Percentiles rank a stretch among this genome's conserved stretches.
phyloP scores from a whole-genome alignment of 1,140 invertebrate genomes.

The Babylonia areolata region DNA sequence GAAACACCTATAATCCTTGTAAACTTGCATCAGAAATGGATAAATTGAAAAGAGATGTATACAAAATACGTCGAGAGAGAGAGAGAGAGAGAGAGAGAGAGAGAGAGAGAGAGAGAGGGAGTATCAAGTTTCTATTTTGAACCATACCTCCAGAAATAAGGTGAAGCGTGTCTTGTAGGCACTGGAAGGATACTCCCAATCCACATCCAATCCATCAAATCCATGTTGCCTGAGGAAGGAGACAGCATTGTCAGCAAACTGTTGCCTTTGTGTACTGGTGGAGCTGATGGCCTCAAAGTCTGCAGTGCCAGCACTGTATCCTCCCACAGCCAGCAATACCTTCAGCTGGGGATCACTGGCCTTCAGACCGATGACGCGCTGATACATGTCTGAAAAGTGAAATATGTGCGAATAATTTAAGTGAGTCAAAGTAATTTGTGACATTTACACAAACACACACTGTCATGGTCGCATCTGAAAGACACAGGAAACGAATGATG shows the following conservation, averaged over 20 bases:
- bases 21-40: no score
- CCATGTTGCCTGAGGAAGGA: constrained; percentile 93
- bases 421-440: no score
- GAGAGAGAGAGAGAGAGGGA: background rate
- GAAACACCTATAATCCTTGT: no score
- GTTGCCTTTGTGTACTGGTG: constrained; percentile 40
- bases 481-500: no score
- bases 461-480: no score
- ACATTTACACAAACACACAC: no score
- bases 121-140: background rate
- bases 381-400: background rate
- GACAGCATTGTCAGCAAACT: constrained; percentile 78
- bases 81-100: background rate
- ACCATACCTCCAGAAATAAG: background rate
- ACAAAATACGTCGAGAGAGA: no score
- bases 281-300: constrained; percentile 75
- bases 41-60: no score
- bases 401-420: no score
- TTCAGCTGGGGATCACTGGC: constrained; percentile 80
- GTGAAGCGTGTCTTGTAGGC: constrained; percentile 19
- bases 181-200: constrained; percentile 95
- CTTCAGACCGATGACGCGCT: constrained; percentile 82
- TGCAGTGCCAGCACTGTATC: constrained; percentile 92
- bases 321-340: constrained; percentile 93
- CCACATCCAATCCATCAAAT: constrained; percentile 83